phyloP scores from a whole-genome alignment of 2,113 vertebrate species.

The Tyrannus savana region DNA sequence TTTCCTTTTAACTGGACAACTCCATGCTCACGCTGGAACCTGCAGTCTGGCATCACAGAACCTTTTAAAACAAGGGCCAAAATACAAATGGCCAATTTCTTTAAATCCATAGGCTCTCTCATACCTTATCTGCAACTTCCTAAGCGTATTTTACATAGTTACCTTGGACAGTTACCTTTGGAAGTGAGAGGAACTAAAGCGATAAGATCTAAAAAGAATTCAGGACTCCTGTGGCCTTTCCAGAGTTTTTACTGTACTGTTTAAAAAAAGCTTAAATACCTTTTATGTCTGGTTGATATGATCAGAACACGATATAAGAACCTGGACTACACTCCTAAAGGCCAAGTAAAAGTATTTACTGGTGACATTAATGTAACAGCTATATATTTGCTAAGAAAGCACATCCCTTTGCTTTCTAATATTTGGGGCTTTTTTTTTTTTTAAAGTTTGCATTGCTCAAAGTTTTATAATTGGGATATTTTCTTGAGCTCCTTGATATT shows the following conservation, averaged over 20 bases:
- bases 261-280: background rate
- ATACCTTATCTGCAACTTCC: background rate
- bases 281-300: background rate
- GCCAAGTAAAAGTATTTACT: constrained; percentile 11
- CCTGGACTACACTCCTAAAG: background rate
- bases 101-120: background rate
- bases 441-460: background rate
- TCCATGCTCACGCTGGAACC: background rate
- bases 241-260: background rate
- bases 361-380: background rate
- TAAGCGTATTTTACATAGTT: background rate
- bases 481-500: background rate
- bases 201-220: background rate
- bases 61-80: background rate
- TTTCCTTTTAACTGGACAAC: background rate
- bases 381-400: background rate
- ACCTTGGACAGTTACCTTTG: background rate
- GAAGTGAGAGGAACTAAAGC: background rate
- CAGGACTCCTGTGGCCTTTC: background rate
- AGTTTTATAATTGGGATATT: background rate
- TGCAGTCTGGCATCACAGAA: background rate
- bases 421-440: background rate
- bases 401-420: constrained; percentile 11
- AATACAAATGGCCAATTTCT: background rate
- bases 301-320: background rate